These are phyloP conservation scores for Muricea muricata DNA, from an alignment of 92 coral and sea anemone species.

Conservation along the genomic window DNA sequence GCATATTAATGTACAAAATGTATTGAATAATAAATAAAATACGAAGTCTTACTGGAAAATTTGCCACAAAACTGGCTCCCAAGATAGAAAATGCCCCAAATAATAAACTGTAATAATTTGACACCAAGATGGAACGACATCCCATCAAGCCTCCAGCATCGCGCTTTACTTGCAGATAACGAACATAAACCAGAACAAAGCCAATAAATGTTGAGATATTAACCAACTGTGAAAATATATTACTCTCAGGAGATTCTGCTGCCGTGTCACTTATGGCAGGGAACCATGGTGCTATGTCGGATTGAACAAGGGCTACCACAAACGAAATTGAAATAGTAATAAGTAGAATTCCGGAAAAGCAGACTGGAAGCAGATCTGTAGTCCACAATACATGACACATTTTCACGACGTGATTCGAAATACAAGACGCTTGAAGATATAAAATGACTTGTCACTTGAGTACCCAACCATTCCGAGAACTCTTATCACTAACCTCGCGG, in stretches of 20 bases:
- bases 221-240: too few relatives aligned
- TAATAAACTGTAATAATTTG: conserved; percentile 70
- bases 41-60: conserved; percentile 84
- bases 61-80: conserved; percentile 85
- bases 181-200: conserved; percentile 66
- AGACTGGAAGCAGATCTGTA: conserved; percentile 75
- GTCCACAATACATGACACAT: conserved; percentile 64
- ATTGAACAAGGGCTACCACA: conserved; percentile 48
- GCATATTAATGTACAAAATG: too few relatives aligned
- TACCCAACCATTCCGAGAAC: too few relatives aligned
- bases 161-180: conserved; percentile 82
- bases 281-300: conserved; percentile 79
- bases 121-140: conserved; percentile 67
- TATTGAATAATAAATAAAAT: too few relatives aligned
- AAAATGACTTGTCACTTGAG: too few relatives aligned
- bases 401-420: neutral
- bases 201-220: conserved; percentile 73
- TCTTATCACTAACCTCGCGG: too few relatives aligned
- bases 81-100: conserved; percentile 72
- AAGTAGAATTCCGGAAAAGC: conserved; percentile 60
- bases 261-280: conserved; percentile 75
- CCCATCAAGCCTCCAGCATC: conserved; percentile 88
- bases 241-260: conserved; percentile 76
- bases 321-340: conserved; percentile 72
- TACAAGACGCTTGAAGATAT: too few relatives aligned